phyloP scores from a whole-genome alignment of 1,140 invertebrate species.

The Ceratosolen solmsi region DNA sequence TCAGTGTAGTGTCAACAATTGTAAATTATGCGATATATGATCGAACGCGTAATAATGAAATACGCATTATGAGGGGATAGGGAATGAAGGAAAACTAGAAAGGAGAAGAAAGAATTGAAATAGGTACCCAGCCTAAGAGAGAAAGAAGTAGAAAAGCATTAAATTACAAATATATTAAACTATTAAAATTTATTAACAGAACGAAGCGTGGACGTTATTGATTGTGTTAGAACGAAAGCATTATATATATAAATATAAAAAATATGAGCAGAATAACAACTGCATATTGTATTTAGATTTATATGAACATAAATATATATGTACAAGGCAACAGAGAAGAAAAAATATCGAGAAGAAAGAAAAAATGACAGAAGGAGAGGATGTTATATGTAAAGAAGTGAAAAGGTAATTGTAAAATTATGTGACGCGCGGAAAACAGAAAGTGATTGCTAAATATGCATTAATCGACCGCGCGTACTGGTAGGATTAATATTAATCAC shows the following conservation, averaged over 20 bases:
- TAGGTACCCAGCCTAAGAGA: slow-evolving; percentile 34
- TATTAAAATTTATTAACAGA: slow-evolving; percentile 48
- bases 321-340: slow-evolving; percentile 29
- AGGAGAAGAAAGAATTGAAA: slow-evolving; percentile 33
- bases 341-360: neutral
- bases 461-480: neutral
- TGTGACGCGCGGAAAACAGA: slow-evolving; percentile 23
- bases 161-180: slow-evolving; percentile 50
- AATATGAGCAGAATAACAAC: slow-evolving; percentile 54
- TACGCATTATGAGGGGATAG: neutral
- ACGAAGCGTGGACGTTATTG: slow-evolving; percentile 45
- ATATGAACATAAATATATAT: slow-evolving; percentile 53
- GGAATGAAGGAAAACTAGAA: slow-evolving; percentile 10
- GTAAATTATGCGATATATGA: neutral
- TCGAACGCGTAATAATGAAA: neutral
- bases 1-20: neutral
- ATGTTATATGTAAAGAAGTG: slow-evolving; percentile 18
- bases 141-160: slow-evolving; percentile 53
- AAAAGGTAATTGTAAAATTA: slow-evolving; percentile 45
- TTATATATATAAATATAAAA: slow-evolving; percentile 44
- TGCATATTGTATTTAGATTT: slow-evolving; percentile 56
- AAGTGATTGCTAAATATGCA: neutral
- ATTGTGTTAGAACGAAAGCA: slow-evolving; percentile 51
- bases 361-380: neutral
- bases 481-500: slow-evolving; percentile 33